phyloP scores from a whole-genome alignment of 2,113 vertebrate genomes.

The Oryzias woworae region DNA sequence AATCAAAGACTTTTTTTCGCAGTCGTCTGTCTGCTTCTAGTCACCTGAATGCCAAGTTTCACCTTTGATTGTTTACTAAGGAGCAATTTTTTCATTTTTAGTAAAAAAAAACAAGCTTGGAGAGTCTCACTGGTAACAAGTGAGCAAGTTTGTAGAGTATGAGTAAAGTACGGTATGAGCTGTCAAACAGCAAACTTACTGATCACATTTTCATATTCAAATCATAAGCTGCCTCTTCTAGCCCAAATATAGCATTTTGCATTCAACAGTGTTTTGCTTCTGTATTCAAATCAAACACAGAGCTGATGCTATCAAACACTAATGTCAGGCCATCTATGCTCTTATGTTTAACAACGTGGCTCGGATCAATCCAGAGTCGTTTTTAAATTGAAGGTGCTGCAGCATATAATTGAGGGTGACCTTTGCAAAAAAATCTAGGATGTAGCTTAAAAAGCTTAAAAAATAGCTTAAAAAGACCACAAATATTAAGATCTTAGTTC shows the following conservation, averaged over 20 bases:
- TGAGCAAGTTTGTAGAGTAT: background rate
- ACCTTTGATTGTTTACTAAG: conserved; percentile 24
- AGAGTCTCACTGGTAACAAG: conserved; percentile 2
- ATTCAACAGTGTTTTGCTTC: conserved; percentile 21
- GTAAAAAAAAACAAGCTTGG: conserved; percentile 18
- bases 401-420: conserved; percentile 67
- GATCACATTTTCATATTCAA: conserved; percentile 66
- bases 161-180: background rate
- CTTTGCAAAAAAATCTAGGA: conserved; percentile 75
- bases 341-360: background rate
- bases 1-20: conserved; percentile 29
- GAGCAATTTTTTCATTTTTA: conserved; percentile 13
- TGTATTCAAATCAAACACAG: conserved; percentile 42
- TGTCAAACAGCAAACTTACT: conserved; percentile 28
- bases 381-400: conserved; percentile 67
- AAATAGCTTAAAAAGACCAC: too few species aligned
- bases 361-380: conserved; percentile 35
- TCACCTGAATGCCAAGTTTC: conserved; percentile 9
- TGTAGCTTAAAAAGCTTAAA: conserved; percentile 39
- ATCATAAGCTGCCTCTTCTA: conserved; percentile 19
- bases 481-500: too few species aligned
- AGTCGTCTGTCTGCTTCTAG: conserved; percentile 16
- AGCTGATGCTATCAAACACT: conserved; percentile 11
- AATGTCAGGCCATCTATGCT: background rate
- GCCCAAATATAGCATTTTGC: conserved; percentile 51